Evolutionary conservation across 2,113 vertebrate genomes (phyloP).

Genomic region (Tetrao urogallus): DNA sequence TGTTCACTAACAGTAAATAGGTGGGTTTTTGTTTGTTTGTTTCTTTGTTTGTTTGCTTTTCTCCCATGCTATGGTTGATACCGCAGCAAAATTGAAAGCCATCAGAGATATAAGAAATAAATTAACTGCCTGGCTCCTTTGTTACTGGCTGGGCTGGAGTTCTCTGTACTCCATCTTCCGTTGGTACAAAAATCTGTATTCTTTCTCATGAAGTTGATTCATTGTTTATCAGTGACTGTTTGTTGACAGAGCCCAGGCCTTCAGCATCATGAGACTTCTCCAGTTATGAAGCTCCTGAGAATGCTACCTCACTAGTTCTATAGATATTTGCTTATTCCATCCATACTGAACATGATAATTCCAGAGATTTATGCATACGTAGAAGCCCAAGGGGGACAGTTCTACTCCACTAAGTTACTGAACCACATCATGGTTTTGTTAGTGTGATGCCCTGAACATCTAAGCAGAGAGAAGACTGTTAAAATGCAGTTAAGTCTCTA

Average conservation of each 20-base stretch:
- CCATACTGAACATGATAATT: not conserved
- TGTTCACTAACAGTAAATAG: not conserved
- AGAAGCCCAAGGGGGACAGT: not conserved
- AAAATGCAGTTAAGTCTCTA: not conserved
- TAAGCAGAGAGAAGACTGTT: not conserved
- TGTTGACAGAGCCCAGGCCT: not conserved
- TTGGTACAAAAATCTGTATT: not conserved
- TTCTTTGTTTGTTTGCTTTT: not conserved
- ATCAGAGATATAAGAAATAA: not conserved
- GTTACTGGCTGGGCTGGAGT: not conserved
- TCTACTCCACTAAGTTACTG: not conserved
- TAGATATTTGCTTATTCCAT: not conserved
- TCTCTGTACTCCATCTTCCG: not conserved
- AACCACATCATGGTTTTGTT: not conserved
- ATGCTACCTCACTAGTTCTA: not conserved
- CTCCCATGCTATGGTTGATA: not conserved
- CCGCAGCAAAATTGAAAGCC: not conserved
- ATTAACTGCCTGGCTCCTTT: not conserved
- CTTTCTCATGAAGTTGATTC: not conserved
- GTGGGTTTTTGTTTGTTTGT: not conserved
- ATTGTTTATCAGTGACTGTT: not conserved
- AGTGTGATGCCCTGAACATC: not conserved
- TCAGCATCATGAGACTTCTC: not conserved
- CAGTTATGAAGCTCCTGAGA: not conserved
- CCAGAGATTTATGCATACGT: not conserved